These are phyloP conservation scores for Bergia puertoricense DNA, from an alignment of 92 coral and sea anemone genomes.

Conservation along the genomic window DNA sequence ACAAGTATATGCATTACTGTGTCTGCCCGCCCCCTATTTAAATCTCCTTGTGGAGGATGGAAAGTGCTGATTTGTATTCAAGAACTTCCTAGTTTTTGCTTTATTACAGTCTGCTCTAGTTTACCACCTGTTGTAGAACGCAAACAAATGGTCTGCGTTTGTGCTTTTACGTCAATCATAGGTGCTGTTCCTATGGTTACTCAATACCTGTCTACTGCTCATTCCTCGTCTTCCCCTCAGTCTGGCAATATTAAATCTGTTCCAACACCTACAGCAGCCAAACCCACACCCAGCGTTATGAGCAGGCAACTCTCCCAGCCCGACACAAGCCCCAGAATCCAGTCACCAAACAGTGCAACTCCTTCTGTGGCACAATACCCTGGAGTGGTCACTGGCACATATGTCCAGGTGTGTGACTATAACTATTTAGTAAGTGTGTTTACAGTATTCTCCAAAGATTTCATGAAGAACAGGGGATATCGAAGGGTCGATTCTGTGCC, in stretches of 20 bases:
- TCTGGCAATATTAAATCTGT: constrained; percentile 47
- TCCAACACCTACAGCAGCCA: constrained; percentile 48
- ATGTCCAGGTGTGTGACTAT: constrained; percentile 51
- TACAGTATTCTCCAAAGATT: too few relatives aligned
- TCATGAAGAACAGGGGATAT: too few relatives aligned
- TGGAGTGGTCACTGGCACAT: constrained; percentile 34
- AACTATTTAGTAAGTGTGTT: not conserved
- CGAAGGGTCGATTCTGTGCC: too few relatives aligned
- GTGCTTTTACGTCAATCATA: not conserved
- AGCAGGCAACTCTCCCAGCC: constrained; percentile 68
- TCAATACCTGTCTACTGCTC: constrained; percentile 63
- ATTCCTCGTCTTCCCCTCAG: constrained; percentile 54
- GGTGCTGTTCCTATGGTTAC: constrained; percentile 44
- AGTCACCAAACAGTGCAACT: constrained; percentile 57
- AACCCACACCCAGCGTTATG: constrained; percentile 52
- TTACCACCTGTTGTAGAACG: not conserved
- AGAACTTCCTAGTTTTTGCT: too few relatives aligned
- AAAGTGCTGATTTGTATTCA: too few relatives aligned
- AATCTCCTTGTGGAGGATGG: too few relatives aligned
- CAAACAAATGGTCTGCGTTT: too few relatives aligned
- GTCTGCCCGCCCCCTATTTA: too few relatives aligned
- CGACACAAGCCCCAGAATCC: constrained; percentile 53
- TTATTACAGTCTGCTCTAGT: too few relatives aligned
- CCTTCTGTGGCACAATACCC: constrained; percentile 29
- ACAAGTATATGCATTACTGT: too few relatives aligned